Evolutionary conservation across 2,888 invertebrate species (phyloP).

Genomic region (Chaetogeoica ovagalla): DNA sequence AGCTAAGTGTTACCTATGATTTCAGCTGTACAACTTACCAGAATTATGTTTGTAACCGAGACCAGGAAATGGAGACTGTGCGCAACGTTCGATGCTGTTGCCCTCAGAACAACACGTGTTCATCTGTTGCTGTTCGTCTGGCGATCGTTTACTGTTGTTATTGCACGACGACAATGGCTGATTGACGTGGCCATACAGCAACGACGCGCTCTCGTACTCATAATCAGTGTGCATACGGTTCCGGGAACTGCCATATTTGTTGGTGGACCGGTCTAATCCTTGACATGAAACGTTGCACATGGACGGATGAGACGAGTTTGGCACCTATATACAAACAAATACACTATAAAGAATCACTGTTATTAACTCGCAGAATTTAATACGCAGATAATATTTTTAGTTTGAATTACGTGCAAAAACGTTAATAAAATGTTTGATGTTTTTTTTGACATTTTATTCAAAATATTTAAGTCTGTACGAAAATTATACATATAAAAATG

Average conservation of each 20-base stretch:
- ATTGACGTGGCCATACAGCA: constrained; percentile 55
- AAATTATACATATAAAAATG: too few species aligned
- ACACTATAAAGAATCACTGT: too few species aligned
- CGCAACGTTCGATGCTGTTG: constrained; percentile 60
- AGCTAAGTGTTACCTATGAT: too few species aligned
- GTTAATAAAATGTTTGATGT: too few species aligned
- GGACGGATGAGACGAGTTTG: constrained; percentile 45
- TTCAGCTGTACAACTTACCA: constrained; percentile 2
- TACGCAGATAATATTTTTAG: too few species aligned
- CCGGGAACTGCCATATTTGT: constrained; percentile 37
- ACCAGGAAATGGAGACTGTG: constrained; percentile 62
- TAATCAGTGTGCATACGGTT: constrained; percentile 55
- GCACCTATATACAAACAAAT: constrained; percentile 44
- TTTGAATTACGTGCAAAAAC: too few species aligned
- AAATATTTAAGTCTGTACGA: too few species aligned
- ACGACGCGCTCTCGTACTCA: constrained; percentile 57
- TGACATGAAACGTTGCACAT: constrained; percentile 39
- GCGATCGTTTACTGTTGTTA: constrained; percentile 35
- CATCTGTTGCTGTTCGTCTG: constrained; percentile 23
- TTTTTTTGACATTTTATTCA: too few species aligned
- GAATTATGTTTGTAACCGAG: constrained; percentile 42
- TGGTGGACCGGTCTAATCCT: constrained; percentile 33
- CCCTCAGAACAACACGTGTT: constrained; percentile 48
- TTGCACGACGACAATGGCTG: constrained; percentile 1
- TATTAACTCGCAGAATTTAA: too few species aligned